These are phyloP conservation scores for Tetropium fuscum DNA, from an alignment of 2,888 invertebrate genomes.

Conservation along the genomic window DNA sequence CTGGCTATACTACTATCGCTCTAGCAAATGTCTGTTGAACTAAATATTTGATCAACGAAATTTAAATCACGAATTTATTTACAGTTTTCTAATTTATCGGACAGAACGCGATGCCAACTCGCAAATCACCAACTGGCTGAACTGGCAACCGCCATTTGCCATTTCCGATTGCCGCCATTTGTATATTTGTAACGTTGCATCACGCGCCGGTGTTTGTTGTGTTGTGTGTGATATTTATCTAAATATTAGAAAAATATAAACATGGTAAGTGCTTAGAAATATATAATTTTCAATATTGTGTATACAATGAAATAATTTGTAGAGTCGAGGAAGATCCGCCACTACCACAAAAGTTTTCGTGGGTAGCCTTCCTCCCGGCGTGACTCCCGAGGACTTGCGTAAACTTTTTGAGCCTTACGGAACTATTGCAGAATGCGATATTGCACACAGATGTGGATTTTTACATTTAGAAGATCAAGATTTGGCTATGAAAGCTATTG, in stretches of 20 bases:
- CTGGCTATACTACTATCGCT: too few relatives aligned
- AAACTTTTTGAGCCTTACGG: conserved; percentile 89
- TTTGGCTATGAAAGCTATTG: conserved; percentile 85
- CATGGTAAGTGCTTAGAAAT: conserved; percentile 4
- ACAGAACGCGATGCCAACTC: not conserved
- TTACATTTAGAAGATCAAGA: conserved; percentile 89
- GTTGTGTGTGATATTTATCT: not conserved
- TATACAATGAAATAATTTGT: conserved; percentile 8
- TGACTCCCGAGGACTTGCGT: conserved; percentile 84
- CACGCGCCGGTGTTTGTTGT: conserved; percentile 5
- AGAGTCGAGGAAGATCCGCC: conserved; percentile 60
- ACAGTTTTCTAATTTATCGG: conserved; percentile 4
- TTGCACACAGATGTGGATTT: conserved; percentile 95
- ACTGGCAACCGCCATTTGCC: too few relatives aligned
- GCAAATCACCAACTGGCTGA: too few relatives aligned
- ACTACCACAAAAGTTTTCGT: conserved; percentile 85
- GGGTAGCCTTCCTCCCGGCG: conserved; percentile 89
- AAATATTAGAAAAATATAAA: not conserved
- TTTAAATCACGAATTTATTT: too few relatives aligned
- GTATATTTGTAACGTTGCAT: not conserved
- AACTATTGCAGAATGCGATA: conserved; percentile 92
- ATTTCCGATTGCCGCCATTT: not conserved
- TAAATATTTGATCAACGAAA: too few relatives aligned
- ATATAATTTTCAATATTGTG: not conserved
- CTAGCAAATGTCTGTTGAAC: too few relatives aligned